Percentiles rank a stretch among this genome's conserved stretches.
phyloP scores from a whole-genome alignment of 1,140 invertebrate genomes.

The Lucilia sericata region DNA sequence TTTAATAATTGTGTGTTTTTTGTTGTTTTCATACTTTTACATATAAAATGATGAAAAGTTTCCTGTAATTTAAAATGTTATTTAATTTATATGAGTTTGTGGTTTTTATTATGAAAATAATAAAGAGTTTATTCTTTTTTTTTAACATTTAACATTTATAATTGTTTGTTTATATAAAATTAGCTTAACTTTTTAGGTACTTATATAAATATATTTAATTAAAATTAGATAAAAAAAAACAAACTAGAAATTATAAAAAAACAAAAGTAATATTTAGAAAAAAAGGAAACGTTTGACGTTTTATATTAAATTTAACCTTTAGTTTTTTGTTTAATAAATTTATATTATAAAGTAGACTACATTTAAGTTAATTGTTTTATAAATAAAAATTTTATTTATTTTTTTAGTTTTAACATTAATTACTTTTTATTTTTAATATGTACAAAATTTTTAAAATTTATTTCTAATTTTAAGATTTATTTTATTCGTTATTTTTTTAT shows the following conservation, averaged over 20 bases:
- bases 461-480: too few relatives aligned
- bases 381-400: too few relatives aligned
- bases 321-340: too few relatives aligned
- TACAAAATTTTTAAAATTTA: too few relatives aligned
- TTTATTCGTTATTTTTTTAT: too few relatives aligned
- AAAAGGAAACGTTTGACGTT: slow-evolving; percentile 16
- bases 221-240: neutral
- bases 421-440: neutral
- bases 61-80: neutral
- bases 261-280: too few relatives aligned
- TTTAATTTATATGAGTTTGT: neutral
- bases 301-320: too few relatives aligned
- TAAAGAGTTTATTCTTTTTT: neutral
- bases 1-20: neutral
- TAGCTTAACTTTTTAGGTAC: neutral
- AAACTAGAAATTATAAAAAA: neutral
- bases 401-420: slow-evolving; percentile 1
- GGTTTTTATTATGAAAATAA: neutral
- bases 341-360: neutral
- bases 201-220: too few relatives aligned
- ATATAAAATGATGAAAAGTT: slow-evolving; percentile 32
- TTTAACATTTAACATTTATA: slow-evolving; percentile 37
- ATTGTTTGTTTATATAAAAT: neutral
- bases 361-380: neutral
- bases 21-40: neutral